Evolutionary conservation across 2,888 invertebrate genomes (phyloP), one percentile per base, ranked within the genome.

Genomic region (Gortyna flavago): DNA sequence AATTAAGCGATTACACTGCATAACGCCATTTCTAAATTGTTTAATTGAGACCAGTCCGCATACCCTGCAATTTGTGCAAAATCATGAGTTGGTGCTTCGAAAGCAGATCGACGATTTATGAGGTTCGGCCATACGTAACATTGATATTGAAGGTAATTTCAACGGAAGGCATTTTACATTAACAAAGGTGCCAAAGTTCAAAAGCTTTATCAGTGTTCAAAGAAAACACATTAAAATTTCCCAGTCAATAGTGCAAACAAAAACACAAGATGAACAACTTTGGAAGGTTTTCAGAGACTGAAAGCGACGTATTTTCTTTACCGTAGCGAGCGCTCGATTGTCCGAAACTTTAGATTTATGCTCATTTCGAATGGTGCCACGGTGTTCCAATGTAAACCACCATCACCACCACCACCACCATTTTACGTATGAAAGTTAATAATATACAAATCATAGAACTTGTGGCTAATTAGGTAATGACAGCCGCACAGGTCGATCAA

Each of bases 261-360:
- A 90, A 90, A 84, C 90, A 88, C 88, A 88, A 81, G 84, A 88
- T 86, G 85, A 90, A 91, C 88, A 91, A 90, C 77, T 90, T 90
- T 79, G 77, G 83, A 89, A 89, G 88, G 87, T 91, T 90, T 90
- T 89, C 82, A 88, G 75, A 91, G 90, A 93, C 93, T 90, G 90
- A 90, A 92, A 89, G 89, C 89, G 92, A 91, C 91, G 87, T 90
- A 61, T 61, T 67, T 93, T 90, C 89, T 90, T 90, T 86, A 85
- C 81, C 76, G 89, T 88, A 85, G 88, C 86, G 83, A 88, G 87
- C 83, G 88, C 89, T 87, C 87, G 79, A 80, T 89, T 91, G 91
- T 91, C 89, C 32, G 87, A 90, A 94, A 95, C 90, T 93, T 93
- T 92, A 93, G 93, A 95, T 94, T 94, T 94, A 94, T 95, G 94